These are phyloP conservation scores for Sanderia malayensis DNA, from an alignment of 30 jellyfish, hydroid and myxozoan species.

Conservation along the genomic window DNA sequence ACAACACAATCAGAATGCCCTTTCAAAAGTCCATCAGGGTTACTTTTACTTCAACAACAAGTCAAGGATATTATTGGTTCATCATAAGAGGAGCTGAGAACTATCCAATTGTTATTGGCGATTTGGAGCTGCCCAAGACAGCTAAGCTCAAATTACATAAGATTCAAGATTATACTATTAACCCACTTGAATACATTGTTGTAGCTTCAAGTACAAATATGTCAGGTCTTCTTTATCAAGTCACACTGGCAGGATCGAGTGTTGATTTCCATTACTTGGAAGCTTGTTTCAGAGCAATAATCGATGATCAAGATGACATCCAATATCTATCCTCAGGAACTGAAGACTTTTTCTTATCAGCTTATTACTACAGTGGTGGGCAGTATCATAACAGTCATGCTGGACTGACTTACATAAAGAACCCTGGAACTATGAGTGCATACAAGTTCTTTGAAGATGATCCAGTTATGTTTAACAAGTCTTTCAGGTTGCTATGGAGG, in stretches of 20 bases:
- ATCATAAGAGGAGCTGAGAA: conserved; percentile 76
- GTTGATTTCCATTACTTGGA: conserved; percentile 62
- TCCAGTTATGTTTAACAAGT: conserved; percentile 60
- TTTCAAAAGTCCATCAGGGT: conserved; percentile 64
- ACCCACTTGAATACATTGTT: conserved; percentile 36
- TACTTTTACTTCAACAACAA: conserved; percentile 40
- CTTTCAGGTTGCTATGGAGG: conserved; percentile 77
- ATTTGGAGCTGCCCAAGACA: conserved; percentile 61
- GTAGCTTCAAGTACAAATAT: conserved; percentile 49
- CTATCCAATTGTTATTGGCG: conserved; percentile 73
- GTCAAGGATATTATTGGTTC: conserved; percentile 61
- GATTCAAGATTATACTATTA: conserved; percentile 26
- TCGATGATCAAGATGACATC: conserved; percentile 42
- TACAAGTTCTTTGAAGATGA: conserved; percentile 80
- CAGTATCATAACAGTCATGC: conserved; percentile 70
- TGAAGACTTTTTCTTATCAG: conserved; percentile 83
- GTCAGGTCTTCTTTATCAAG: conserved; percentile 68
- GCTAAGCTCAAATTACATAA: conserved; percentile 60
- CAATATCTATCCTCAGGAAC: conserved; percentile 85
- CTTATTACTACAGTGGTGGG: conserved; percentile 71
- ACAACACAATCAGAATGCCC: conserved; percentile 77
- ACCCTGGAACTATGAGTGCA: conserved; percentile 92
- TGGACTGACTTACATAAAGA: conserved; percentile 55
- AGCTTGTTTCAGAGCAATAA: conserved; percentile 71
- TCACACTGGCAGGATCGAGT: conserved; percentile 71